Evolutionary conservation across 2,113 vertebrate species (phyloP).

Genomic region (Mirza zaza): DNA sequence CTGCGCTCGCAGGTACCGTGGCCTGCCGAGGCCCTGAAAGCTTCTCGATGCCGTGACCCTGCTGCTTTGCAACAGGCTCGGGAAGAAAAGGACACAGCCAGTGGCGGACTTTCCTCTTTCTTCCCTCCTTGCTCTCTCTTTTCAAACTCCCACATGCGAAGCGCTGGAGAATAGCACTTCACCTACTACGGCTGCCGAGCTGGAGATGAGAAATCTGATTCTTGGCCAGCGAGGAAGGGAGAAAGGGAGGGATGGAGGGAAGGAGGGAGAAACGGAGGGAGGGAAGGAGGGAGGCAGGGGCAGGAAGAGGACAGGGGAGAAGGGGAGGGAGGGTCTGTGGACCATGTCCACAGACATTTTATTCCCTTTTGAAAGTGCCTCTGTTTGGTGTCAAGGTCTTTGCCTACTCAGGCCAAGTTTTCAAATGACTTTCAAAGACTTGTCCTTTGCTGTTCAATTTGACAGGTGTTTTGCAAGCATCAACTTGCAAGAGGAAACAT

Average conservation of each 20-base stretch:
- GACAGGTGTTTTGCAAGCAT: not conserved
- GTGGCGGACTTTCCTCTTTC: not conserved
- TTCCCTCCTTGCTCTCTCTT: not conserved
- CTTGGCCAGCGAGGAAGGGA: fast-evolving
- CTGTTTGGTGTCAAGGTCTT: not conserved
- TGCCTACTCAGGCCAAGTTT: not conserved
- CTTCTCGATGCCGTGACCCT: constrained; percentile 45
- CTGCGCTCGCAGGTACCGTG: not conserved
- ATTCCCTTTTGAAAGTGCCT: fast-evolving
- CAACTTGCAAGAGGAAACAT: not conserved
- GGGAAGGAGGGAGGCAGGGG: not conserved
- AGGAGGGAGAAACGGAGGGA: not conserved
- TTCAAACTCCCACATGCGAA: not conserved
- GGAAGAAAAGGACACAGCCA: constrained; percentile 74
- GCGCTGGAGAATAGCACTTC: not conserved
- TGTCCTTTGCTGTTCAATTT: not conserved
- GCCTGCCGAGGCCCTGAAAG: constrained; percentile 75
- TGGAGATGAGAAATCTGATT: not conserved
- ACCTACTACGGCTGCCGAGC: not conserved
- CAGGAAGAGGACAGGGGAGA: not conserved
- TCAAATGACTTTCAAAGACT: not conserved
- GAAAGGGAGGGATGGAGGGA: not conserved
- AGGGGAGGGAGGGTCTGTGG: not conserved
- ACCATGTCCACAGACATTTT: fast-evolving
- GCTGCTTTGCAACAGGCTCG: constrained; percentile 61